phyloP scores from a whole-genome alignment of 92 coral and sea anemone species.

The Porites cylindrica region DNA sequence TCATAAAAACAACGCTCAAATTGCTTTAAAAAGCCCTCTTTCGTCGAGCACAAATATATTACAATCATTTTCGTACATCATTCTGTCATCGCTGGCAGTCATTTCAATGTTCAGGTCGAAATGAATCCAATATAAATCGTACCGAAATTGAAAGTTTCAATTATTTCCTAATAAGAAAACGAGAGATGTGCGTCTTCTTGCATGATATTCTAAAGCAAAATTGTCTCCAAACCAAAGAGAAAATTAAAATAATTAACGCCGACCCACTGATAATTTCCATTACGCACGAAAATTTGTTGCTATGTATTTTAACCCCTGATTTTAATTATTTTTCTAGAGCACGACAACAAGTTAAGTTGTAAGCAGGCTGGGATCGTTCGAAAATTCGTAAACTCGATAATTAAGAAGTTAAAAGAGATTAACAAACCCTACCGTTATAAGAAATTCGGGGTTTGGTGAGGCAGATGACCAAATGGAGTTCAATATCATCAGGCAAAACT shows the following conservation, averaged over 20 bases:
- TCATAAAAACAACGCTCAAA: too few species aligned
- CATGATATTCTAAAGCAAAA: not conserved
- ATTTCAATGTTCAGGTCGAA: too few species aligned
- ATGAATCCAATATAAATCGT: too few species aligned
- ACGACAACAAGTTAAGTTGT: too few species aligned
- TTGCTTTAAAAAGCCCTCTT: too few species aligned
- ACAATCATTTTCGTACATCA: too few species aligned
- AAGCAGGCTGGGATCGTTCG: not conserved
- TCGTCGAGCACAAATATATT: too few species aligned
- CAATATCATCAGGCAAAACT: slow-evolving; percentile 92
- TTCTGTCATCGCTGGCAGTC: too few species aligned
- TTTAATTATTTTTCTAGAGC: too few species aligned
- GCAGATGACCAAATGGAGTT: slow-evolving; percentile 95
- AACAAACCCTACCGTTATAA: slow-evolving; percentile 84
- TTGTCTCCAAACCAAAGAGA: not conserved
- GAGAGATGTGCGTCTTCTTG: not conserved
- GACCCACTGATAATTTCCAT: not conserved
- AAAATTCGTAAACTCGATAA: slow-evolving; percentile 8
- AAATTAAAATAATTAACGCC: not conserved
- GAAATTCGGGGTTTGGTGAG: slow-evolving; percentile 99
- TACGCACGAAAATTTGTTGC: not conserved
- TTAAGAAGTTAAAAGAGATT: not conserved
- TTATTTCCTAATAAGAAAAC: not conserved
- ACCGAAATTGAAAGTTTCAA: too few species aligned
- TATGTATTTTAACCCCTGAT: too few species aligned